These are phyloP conservation scores for Athetis lepigone DNA, from an alignment of 2,888 invertebrate genomes.

Conservation along the genomic window DNA sequence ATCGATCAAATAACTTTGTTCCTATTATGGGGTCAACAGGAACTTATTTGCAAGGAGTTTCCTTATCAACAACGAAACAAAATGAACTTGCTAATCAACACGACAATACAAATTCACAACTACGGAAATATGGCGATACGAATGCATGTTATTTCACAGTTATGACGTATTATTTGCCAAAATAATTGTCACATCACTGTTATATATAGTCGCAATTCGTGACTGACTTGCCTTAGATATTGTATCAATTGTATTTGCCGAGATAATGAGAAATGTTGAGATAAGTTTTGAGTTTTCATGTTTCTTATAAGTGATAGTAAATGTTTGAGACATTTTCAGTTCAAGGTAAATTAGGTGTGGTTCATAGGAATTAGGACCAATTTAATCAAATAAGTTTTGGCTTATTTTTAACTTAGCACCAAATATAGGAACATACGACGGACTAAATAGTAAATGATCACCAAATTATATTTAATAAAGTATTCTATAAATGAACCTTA, in stretches of 20 bases:
- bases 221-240: conserved; percentile 53
- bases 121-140: background rate
- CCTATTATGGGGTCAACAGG: background rate
- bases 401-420: too few relatives aligned
- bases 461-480: too few relatives aligned
- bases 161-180: conserved; percentile 11
- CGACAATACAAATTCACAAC: background rate
- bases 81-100: background rate
- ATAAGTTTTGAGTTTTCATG: conserved; percentile 25
- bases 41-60: background rate
- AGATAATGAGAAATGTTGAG: conserved; percentile 34
- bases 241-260: conserved; percentile 12
- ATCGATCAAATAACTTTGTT: too few relatives aligned
- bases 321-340: background rate
- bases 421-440: too few relatives aligned
- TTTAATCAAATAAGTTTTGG: too few relatives aligned
- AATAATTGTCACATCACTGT: conserved; percentile 39
- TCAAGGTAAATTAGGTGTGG: background rate
- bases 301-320: background rate
- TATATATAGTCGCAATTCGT: conserved; percentile 43
- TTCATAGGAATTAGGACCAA: too few relatives aligned
- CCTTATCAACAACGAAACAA: background rate
- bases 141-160: conserved; percentile 1
- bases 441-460: too few relatives aligned
- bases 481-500: too few relatives aligned